These are phyloP conservation scores for Apolygus lucorum DNA, from an alignment of 1,140 invertebrate species.

Conservation along the genomic window DNA sequence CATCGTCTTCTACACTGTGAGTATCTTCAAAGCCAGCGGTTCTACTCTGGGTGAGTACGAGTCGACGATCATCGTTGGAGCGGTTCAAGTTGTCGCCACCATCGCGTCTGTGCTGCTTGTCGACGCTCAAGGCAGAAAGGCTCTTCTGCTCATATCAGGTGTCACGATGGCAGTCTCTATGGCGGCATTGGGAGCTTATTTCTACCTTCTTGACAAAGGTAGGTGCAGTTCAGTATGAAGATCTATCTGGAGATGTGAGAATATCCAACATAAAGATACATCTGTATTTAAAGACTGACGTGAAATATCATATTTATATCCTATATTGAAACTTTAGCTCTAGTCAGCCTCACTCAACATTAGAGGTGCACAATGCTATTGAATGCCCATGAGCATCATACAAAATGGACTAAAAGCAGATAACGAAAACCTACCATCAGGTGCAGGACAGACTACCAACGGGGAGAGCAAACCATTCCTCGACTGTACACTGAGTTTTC, in stretches of 20 bases:
- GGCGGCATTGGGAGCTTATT: conserved; percentile 46
- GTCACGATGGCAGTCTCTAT: conserved; percentile 46
- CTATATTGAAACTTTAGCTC: no score
- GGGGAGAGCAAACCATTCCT: no score
- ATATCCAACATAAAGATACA: no score
- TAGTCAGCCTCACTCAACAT: no score
- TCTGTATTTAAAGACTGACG: no score
- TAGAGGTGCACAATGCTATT: no score
- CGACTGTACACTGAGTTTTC: no score
- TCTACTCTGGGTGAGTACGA: conserved; percentile 49
- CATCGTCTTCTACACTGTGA: conserved; percentile 58
- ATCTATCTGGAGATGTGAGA: background rate
- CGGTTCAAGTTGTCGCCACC: conserved; percentile 44
- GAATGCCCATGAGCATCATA: no score
- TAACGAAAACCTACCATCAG: no score
- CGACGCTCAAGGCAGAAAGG: conserved; percentile 46
- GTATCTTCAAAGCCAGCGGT: conserved; percentile 50
- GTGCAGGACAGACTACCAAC: no score
- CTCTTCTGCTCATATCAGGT: conserved; percentile 42
- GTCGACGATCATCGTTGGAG: conserved; percentile 55
- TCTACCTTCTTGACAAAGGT: conserved; percentile 42
- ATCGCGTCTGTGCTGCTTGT: conserved; percentile 46
- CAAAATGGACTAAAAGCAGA: no score
- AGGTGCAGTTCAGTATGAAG: background rate
- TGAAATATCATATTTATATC: no score